These are phyloP conservation scores for Mantis religiosa DNA, from an alignment of 2,888 invertebrate genomes.

Conservation along the genomic window DNA sequence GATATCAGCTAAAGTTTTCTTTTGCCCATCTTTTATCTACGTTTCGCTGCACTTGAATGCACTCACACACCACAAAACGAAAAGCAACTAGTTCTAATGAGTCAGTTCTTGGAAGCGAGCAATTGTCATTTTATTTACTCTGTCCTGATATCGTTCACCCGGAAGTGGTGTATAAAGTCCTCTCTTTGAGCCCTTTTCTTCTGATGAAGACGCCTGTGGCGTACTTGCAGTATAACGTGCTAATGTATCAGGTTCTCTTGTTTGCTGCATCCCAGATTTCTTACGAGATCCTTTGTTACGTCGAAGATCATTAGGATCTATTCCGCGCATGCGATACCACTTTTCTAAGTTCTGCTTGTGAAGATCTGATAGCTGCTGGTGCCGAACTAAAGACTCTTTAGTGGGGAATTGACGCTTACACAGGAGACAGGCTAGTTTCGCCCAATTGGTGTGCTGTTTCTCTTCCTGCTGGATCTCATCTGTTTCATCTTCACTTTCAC, in stretches of 20 bases:
- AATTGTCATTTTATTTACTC: slow-evolving; percentile 85
- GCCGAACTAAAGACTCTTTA: slow-evolving; percentile 72
- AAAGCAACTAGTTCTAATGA: slow-evolving; percentile 41
- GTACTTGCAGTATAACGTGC: slow-evolving; percentile 33
- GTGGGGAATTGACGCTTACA: slow-evolving; percentile 94
- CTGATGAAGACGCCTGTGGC: background rate
- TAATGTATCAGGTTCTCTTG: slow-evolving; percentile 35
- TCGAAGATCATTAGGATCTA: slow-evolving; percentile 47
- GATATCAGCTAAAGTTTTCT: background rate
- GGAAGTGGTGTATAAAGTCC: slow-evolving; percentile 70
- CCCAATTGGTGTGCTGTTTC: slow-evolving; percentile 67
- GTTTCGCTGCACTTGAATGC: background rate
- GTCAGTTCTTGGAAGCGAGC: slow-evolving; percentile 80
- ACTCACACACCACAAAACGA: background rate
- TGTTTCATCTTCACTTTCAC: slow-evolving; percentile 59
- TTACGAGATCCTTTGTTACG: slow-evolving; percentile 40
- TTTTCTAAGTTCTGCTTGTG: slow-evolving; percentile 82
- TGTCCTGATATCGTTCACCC: slow-evolving; percentile 83
- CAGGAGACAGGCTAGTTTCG: slow-evolving; percentile 85
- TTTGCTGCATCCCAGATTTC: slow-evolving; percentile 74
- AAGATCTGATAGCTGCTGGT: slow-evolving; percentile 83
- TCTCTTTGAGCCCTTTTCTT: slow-evolving; percentile 46
- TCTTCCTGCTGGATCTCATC: slow-evolving; percentile 57
- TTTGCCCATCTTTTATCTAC: background rate
- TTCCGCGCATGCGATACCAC: slow-evolving; percentile 47